Percentiles rank a stretch among this genome's conserved stretches.
Conservation (phyloP, 2,113 vertebrate genomes). For the Odocoileus hemionus region DNA sequence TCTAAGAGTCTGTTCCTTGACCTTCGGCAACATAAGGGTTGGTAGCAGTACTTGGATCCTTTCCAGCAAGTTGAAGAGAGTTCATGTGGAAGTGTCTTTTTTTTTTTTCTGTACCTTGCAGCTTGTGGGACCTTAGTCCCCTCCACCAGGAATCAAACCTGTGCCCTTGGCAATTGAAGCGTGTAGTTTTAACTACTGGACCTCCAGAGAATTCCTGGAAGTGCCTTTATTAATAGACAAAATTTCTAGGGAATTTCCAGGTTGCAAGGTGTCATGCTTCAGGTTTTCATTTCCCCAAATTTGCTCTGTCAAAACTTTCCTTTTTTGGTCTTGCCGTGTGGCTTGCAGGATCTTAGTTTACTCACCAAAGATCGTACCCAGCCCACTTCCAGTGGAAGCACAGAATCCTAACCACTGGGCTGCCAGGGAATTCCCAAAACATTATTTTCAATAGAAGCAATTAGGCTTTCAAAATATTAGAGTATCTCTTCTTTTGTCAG, state of each 20-base stretch:
- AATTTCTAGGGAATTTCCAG: background rate
- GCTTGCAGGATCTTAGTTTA: background rate
- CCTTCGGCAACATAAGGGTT: background rate
- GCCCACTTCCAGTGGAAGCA: background rate
- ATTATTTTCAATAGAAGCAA: background rate
- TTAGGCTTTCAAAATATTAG: background rate
- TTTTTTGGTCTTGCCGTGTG: fast-evolving
- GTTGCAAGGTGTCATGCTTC: background rate
- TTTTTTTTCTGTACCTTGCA: too few species aligned
- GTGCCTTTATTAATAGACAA: background rate
- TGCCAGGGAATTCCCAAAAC: background rate
- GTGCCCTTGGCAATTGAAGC: too few species aligned
- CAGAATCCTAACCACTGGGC: background rate
- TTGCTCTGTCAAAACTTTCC: background rate
- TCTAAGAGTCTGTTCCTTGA: background rate
- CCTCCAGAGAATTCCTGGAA: background rate
- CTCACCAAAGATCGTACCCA: background rate
- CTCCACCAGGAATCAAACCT: too few species aligned
- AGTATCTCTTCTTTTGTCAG: background rate
- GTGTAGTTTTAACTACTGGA: too few species aligned
- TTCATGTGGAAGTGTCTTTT: background rate
- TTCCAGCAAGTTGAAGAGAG: background rate
- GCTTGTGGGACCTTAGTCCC: too few species aligned
- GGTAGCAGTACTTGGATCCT: background rate
- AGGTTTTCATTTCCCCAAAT: background rate